Percentiles rank a stretch among this genome's conserved stretches.
phyloP scores from a whole-genome alignment of 2,113 vertebrate genomes.

The Aptenodytes forsteri region DNA sequence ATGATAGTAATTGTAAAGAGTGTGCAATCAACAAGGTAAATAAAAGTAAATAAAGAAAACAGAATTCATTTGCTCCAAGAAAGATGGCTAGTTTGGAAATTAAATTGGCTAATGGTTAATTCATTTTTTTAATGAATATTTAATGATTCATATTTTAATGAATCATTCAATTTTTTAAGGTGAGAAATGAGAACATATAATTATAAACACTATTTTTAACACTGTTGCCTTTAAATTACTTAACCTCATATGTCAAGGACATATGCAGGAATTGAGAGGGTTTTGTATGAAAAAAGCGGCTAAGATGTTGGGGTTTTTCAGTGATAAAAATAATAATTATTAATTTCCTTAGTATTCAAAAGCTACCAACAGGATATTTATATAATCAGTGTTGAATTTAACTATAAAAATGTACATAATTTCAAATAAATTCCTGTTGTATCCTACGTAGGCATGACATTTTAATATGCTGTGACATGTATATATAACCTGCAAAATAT shows the following conservation, averaged over 20 bases:
- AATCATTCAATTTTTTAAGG: background rate
- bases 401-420: background rate
- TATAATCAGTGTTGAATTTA: slow-evolving; percentile 31
- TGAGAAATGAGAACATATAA: background rate
- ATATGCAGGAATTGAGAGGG: background rate
- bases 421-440: slow-evolving; percentile 32
- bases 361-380: background rate
- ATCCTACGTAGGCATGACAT: slow-evolving; percentile 9
- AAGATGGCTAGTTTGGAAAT: slow-evolving; percentile 52
- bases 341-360: background rate
- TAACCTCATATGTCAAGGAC: slow-evolving; percentile 11
- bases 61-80: slow-evolving; percentile 1
- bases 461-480: background rate
- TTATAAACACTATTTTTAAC: background rate
- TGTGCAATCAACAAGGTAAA: background rate
- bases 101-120: slow-evolving; percentile 32
- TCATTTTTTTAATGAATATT: background rate
- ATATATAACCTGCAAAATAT: background rate
- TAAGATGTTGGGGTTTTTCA: background rate
- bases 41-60: slow-evolving; percentile 34
- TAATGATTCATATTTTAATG: too few species aligned
- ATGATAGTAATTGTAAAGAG: slow-evolving; percentile 25
- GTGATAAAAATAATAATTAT: background rate
- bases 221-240: slow-evolving; percentile 14
- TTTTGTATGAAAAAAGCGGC: background rate